Base-by-base conservation (phyloP, 2,113 vertebrate species). In the Sylvia atricapilla region DNA sequence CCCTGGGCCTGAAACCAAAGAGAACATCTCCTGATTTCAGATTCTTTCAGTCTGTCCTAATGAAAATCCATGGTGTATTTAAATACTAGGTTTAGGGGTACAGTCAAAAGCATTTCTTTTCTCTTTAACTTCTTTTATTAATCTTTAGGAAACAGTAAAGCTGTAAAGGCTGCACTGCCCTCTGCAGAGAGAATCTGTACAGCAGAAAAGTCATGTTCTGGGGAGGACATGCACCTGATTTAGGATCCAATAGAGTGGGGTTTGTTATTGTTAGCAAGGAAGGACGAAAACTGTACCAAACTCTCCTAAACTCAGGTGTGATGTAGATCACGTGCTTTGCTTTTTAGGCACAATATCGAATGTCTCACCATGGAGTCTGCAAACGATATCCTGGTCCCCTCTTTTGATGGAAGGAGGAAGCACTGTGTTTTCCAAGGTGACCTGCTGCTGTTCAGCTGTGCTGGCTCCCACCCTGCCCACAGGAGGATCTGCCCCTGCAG, bases 361-460 rank as follows among this genome's bases (percentile, higher is more conserved):
- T 99, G 99, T 96, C 98, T 98, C 95, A 99, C 98, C 53, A 97
- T 98, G 84, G 99, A 99, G 97, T 98, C 98, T 11, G 98, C 98
- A 17, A 98, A 98, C 12, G 99, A 99, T 95, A 99, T 98, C 49
- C 94, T 99, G 94, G 98, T 99, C 60, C 99, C 99, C 21, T 99
- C 99, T 50, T 99, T 98, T 55, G 98, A 99, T 79, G 98, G 96
- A 30, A 94, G 96, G 31, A 98, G 95, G 60, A 98, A 97, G 87
- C 99, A 99, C 97, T 99, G 99, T 96, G 97, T 99, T 95, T 98
- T 99, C 96, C 99, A 99, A 97, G 98, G 98, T 1, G 99, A 99
- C 98, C 98, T 99, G 93, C 96, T 99, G 76, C 97, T 99, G 67
- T 99, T 99, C 98, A 99, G 99, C 98, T 99, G 99, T 39, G 99